Base-by-base conservation (phyloP, 2,888 invertebrate genomes). In the Trachelus tabidus region DNA sequence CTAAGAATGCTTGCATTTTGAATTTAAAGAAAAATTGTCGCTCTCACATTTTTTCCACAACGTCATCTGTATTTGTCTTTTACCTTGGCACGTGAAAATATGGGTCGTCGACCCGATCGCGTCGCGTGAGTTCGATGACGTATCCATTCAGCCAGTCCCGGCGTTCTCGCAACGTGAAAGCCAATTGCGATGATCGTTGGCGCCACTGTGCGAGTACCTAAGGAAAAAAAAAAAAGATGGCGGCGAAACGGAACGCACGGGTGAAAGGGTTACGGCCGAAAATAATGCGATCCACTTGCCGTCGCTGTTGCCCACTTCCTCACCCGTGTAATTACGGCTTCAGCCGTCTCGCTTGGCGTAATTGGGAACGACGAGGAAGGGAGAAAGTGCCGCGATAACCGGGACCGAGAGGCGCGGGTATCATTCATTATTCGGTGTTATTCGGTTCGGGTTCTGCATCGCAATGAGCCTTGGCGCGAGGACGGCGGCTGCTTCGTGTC, bases 321-420 rank as follows among this genome's bases (percentile, higher is more conserved):
- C 87, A 85, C 77, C 86, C 87, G 87, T 89, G 85, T 89, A 89
- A 88, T 89, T 88, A 87, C 85, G 83, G 83, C 83, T 34, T 33
- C 23, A 37, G 35, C 56, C 35, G 76, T 73, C 35, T 71, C 35
- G 76, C 76, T 68, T 76, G 77, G 78, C 79, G 82, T 84, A 85
- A 84, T 86, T 80, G 83, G 80, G 85, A 82, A 85, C 85, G 86
- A 83, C 79, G 79, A 78, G 76, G 78, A 83, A 69, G 81, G 81
- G 86, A 85, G 85, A 85, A 85, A 85, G 85, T 83, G 85, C 85
- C 81, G 83, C 79, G 77, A 37, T 56, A 56, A 56, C 73, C 69
- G 80, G 69, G 77, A 74, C 80, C 35, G 35, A 35, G 77, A 69
- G 56, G 3, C 71, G 33, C 31, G n/a, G 75, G 75, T 73, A 71